Evolutionary conservation across 2,888 invertebrate species (phyloP).

Genomic region (Auanema freiburgensis): DNA sequence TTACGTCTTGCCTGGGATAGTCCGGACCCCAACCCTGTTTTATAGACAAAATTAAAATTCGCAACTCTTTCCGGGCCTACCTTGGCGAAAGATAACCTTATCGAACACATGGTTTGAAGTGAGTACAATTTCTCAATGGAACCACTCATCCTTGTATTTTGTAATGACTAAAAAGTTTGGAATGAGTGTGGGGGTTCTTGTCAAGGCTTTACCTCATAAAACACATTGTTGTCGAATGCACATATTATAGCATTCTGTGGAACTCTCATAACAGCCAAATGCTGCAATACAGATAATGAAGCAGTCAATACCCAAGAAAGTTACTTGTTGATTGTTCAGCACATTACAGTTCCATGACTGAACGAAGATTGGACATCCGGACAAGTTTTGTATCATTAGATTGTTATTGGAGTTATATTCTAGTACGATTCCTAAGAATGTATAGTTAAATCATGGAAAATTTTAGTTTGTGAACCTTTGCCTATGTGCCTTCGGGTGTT

Average conservation of each 20-base stretch:
- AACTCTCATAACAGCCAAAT: conserved; percentile 14
- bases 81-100: conserved; percentile 22
- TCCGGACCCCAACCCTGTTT: conserved; percentile 90
- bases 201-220: conserved; percentile 12
- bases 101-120: conserved; percentile 16
- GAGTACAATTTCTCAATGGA: conserved; percentile 7
- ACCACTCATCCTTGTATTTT: conserved; percentile 4
- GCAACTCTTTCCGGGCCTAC: too few species aligned
- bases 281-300: neutral
- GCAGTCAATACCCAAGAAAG: neutral
- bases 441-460: neutral
- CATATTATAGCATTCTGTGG: conserved; percentile 9
- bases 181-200: conserved; percentile 1
- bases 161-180: conserved; percentile 7
- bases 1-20: conserved; percentile 97
- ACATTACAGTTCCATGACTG: conserved; percentile 70
- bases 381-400: conserved; percentile 15
- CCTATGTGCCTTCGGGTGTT: conserved; percentile 98
- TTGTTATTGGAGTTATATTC: conserved; percentile 9
- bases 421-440: neutral
- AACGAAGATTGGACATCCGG: conserved; percentile 78
- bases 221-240: conserved; percentile 13
- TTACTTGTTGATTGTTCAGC: conserved; percentile 1
- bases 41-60: too few species aligned
- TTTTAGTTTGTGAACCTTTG: neutral